Evolutionary conservation across 2,113 vertebrate species (phyloP).

Genomic region (Bubalus kerabau): DNA sequence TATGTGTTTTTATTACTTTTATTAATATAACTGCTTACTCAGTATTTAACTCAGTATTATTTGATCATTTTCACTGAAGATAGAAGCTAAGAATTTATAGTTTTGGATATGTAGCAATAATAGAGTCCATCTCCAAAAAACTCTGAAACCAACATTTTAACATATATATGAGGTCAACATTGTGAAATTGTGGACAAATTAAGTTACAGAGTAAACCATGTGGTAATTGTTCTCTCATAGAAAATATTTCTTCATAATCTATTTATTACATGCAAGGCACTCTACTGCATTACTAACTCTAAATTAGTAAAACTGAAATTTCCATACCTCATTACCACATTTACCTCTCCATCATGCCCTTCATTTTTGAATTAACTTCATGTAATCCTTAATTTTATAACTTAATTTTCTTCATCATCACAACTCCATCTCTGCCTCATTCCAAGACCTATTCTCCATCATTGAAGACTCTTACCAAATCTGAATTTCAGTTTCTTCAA

Average conservation of each 20-base stretch:
- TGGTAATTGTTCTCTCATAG: not conserved
- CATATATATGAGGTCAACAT: not conserved
- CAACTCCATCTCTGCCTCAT: not conserved
- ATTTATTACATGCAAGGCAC: not conserved
- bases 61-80: not conserved
- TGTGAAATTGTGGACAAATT: not conserved
- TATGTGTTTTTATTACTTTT: not conserved
- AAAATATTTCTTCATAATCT: not conserved
- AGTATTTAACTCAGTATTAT: not conserved
- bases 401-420: not conserved
- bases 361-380: not conserved
- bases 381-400: not conserved
- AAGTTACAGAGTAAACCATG: not conserved
- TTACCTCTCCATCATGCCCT: not conserved
- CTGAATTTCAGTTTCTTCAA: not conserved
- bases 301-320: not conserved
- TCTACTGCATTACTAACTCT: not conserved
- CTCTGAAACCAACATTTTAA: not conserved
- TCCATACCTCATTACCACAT: not conserved
- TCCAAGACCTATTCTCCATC: not conserved
- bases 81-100: not conserved
- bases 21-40: not conserved
- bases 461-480: not conserved
- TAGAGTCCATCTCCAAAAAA: not conserved
- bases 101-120: not conserved